phyloP scores from a whole-genome alignment of 2,113 vertebrate genomes.

The Neodontobutis hainanensis region DNA sequence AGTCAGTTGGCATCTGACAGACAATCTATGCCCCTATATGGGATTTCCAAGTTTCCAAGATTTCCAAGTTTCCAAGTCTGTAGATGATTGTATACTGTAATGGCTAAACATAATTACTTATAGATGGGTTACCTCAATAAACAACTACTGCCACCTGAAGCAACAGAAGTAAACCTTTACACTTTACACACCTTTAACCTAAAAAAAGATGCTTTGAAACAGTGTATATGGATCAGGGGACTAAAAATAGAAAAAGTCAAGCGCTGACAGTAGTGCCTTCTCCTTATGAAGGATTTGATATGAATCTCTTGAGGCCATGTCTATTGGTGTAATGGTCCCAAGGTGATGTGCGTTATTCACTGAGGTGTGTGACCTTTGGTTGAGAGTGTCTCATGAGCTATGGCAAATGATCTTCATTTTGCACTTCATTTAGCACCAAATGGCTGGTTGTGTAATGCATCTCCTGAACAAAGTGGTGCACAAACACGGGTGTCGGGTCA shows the following conservation, averaged over 20 bases:
- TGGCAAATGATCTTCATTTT: conserved; percentile 31
- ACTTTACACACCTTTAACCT: not conserved
- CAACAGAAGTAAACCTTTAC: not conserved
- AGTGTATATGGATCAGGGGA: not conserved
- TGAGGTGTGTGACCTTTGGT: conserved; percentile 15
- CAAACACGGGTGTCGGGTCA: not conserved
- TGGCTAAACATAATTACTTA: no score
- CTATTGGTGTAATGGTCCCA: not conserved
- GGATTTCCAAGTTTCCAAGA: no score
- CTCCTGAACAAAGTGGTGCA: not conserved
- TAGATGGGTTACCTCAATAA: no score
- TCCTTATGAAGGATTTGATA: conserved; percentile 22
- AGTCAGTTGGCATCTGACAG: no score
- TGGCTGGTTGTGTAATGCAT: conserved; percentile 17
- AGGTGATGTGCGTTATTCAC: conserved; percentile 29
- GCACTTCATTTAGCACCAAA: conserved; percentile 38
- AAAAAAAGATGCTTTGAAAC: not conserved
- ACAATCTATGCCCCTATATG: no score
- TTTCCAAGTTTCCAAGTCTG: no score
- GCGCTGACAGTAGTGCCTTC: not conserved
- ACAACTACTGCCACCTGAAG: not conserved
- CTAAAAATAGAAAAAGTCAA: not conserved
- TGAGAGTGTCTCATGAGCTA: conserved; percentile 13
- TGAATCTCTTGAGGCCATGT: not conserved
- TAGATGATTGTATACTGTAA: no score